phyloP scores from a whole-genome alignment of 2,888 invertebrate genomes.

The Physocephala rufipes region DNA sequence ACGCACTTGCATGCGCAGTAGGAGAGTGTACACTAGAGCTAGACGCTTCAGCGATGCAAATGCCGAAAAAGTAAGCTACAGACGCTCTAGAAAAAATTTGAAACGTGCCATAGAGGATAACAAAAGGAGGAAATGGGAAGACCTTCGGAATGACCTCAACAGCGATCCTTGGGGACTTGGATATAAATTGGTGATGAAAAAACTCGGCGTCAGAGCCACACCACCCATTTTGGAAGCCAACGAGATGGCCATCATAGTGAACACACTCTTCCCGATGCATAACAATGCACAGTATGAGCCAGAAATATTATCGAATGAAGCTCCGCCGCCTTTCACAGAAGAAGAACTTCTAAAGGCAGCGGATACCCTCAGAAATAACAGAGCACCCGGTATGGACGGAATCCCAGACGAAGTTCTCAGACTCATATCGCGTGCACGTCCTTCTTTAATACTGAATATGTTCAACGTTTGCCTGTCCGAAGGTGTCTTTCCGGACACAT shows the following conservation, averaged over 20 bases:
- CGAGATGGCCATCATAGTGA: neutral
- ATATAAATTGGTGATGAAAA: neutral
- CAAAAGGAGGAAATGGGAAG: neutral
- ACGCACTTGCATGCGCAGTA: too few species aligned
- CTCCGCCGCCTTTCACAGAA: neutral
- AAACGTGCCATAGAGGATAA: neutral
- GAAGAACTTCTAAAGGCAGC: too few species aligned
- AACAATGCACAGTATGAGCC: neutral
- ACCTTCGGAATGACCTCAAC: neutral
- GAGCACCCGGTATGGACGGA: too few species aligned
- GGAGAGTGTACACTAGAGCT: neutral
- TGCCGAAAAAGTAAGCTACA: too few species aligned
- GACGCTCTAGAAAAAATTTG: neutral
- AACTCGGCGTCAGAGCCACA: neutral
- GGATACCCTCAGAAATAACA: too few species aligned
- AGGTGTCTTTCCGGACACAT: too few species aligned
- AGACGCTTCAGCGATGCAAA: too few species aligned
- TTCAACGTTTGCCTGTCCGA: too few species aligned
- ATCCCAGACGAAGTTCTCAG: too few species aligned
- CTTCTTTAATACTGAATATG: too few species aligned
- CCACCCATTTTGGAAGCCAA: neutral
- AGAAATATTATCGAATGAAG: neutral
- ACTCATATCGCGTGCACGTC: too few species aligned
- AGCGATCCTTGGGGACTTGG: neutral
- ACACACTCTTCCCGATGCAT: neutral